These are phyloP conservation scores for Coranthus polyacanthus DNA, from an alignment of 2,797 vertebrate genomes.

Conservation along the genomic window DNA sequence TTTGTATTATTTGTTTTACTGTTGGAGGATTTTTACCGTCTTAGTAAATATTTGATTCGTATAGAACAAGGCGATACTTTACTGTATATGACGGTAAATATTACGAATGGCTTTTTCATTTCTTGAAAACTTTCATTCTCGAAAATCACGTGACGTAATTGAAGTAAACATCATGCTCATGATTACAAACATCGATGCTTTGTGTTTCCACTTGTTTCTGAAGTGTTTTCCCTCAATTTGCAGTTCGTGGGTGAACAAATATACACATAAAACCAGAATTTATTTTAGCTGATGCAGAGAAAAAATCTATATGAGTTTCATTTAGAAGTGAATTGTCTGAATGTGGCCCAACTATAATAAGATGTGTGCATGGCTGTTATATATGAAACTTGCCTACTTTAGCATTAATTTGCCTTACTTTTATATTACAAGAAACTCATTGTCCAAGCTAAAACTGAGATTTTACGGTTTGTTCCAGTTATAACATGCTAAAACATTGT, in stretches of 20 bases:
- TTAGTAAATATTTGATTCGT: too few species aligned
- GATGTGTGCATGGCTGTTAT: not conserved
- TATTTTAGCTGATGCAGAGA: not conserved
- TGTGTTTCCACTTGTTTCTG: too few species aligned
- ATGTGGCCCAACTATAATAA: not conserved
- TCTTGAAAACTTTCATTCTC: too few species aligned
- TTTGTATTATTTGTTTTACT: too few species aligned
- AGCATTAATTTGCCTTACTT: not conserved
- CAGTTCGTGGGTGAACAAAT: not conserved
- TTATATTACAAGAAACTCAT: constrained; percentile 27
- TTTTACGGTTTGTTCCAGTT: constrained; percentile 35
- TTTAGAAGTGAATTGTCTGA: too few species aligned
- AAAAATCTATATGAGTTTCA: not conserved
- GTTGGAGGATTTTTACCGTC: too few species aligned
- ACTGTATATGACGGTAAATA: too few species aligned
- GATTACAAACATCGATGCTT: not conserved
- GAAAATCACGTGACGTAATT: too few species aligned
- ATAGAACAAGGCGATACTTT: too few species aligned
- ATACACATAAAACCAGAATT: not conserved
- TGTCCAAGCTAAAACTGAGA: constrained; percentile 22
- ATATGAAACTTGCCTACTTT: not conserved
- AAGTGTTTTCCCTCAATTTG: too few species aligned
- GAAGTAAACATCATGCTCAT: not conserved
- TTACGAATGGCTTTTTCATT: too few species aligned
- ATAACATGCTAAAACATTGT: constrained; percentile 35